Evolutionary conservation across 1,140 invertebrate species (phyloP).

Genomic region (Leptopilina boulardi): DNA sequence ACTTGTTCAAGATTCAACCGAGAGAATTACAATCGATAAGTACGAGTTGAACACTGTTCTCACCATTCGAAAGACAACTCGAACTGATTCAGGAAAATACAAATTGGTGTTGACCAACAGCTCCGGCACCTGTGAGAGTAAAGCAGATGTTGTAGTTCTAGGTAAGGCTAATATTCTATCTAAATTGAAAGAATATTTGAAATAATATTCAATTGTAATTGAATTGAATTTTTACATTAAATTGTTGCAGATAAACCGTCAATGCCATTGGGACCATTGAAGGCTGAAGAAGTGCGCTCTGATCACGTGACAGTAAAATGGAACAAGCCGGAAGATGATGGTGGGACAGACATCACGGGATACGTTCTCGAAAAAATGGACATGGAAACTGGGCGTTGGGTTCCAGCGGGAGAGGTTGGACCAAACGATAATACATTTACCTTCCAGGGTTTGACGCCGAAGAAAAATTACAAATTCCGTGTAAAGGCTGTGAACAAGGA

Average conservation of each 20-base stretch:
- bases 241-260: constrained; percentile 86
- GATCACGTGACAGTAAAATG: constrained; percentile 96
- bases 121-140: constrained; percentile 88
- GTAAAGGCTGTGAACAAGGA: constrained; percentile 99
- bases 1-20: constrained; percentile 81
- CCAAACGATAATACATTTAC: constrained; percentile 88
- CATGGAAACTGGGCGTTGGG: constrained; percentile 93
- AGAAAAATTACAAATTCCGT: constrained; percentile 98
- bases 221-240: background rate
- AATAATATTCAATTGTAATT: constrained; percentile 9
- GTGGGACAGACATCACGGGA: constrained; percentile 94
- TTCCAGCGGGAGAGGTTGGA: constrained; percentile 93
- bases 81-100: constrained; percentile 94
- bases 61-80: constrained; percentile 89
- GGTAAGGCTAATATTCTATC: constrained; percentile 79
- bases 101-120: constrained; percentile 89
- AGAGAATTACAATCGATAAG: constrained; percentile 89
- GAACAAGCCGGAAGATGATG: constrained; percentile 95
- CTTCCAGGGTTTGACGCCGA: constrained; percentile 95
- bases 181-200: too few species aligned
- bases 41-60: constrained; percentile 94
- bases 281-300: constrained; percentile 90
- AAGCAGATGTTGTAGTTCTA: constrained; percentile 91
- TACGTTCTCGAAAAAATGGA: constrained; percentile 99
- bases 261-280: constrained; percentile 89